Base-by-base conservation (phyloP, 2,888 invertebrate genomes). In the Tachystola acroxantha region DNA sequence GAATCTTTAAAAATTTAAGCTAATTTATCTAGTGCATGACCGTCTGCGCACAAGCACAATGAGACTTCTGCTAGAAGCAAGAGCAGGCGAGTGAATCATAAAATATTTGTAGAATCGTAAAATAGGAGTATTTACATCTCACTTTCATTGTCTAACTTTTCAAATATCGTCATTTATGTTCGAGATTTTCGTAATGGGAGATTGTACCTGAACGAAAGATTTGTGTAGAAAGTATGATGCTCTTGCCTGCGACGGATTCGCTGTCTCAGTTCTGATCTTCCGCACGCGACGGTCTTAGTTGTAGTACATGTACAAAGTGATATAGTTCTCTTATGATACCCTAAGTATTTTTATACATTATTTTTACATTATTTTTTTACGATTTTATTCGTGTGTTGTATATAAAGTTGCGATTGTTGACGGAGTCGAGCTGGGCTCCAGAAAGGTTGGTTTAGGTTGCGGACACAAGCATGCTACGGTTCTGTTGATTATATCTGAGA, bases 261-360 rank as follows among this genome's bases (percentile, higher is more conserved):
- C 31, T 28, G 59, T 60, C 61, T 65, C 65, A 50, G 54, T 57
- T 50, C 50, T 59, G 74, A 67, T 81, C 78, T 79, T 81, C 75
- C 76, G 57, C 60, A 49, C 65, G 64, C 61, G 64, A 50, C 73
- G 77, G 74, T 66, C 60, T 58, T 75, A 70, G 70, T 52, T 71
- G 73, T 84, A 82, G 84, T 66, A 63, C 50, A 67, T 84, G 85
- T 86, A 85, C 81, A 85, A 85, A 84, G 85, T 86, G 85, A 86
- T 86, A 86, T 86, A 86, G 81, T 81, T 80, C 72, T 85, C 84
- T 82, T 84, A 84, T 82, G 82, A 82, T 78, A 78, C 62, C 67
- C 66, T 80, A 79, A 79, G 82, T 85, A 85, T 86, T 86, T 86
- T 86, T 86, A 80, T 86, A 85, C 68, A 79, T 86, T 82, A 72